Conservation (phyloP, 2,888 invertebrate species). For the Dryobota labecula region DNA sequence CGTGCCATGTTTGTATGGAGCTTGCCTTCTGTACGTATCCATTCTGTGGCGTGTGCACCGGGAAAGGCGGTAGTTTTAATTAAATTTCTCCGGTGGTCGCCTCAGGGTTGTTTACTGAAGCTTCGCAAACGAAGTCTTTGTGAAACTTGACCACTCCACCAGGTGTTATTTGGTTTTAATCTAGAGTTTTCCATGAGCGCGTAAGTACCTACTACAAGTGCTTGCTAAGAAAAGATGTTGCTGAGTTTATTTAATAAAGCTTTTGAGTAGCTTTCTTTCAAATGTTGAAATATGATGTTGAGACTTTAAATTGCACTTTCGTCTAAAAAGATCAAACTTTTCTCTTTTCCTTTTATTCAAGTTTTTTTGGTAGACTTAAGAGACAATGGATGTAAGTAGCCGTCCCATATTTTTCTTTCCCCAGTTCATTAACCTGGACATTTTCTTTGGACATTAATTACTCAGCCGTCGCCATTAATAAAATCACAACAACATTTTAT, state of each 20-base stretch:
- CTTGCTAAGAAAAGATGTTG: background rate
- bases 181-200: constrained; percentile 27
- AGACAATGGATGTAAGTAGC: background rate
- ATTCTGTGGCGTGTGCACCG: constrained; percentile 9
- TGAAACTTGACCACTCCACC: constrained; percentile 57
- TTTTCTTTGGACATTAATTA: constrained; percentile 36
- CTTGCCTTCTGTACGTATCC: constrained; percentile 17
- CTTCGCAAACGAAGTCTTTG: constrained; percentile 49
- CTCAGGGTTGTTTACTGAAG: constrained; percentile 54
- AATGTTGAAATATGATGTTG: background rate
- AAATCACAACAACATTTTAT: constrained; percentile 65
- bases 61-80: constrained; percentile 66
- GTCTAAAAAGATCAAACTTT: too few species aligned
- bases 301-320: background rate
- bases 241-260: background rate
- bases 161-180: constrained; percentile 55
- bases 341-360: too few species aligned
- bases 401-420: background rate
- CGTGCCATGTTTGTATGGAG: background rate
- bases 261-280: too few species aligned
- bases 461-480: constrained; percentile 53
- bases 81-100: constrained; percentile 65
- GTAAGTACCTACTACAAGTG: background rate
- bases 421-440: constrained; percentile 38
- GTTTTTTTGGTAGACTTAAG: background rate